Conservation (phyloP, 2,797 vertebrate species). For the Anableps anableps region DNA sequence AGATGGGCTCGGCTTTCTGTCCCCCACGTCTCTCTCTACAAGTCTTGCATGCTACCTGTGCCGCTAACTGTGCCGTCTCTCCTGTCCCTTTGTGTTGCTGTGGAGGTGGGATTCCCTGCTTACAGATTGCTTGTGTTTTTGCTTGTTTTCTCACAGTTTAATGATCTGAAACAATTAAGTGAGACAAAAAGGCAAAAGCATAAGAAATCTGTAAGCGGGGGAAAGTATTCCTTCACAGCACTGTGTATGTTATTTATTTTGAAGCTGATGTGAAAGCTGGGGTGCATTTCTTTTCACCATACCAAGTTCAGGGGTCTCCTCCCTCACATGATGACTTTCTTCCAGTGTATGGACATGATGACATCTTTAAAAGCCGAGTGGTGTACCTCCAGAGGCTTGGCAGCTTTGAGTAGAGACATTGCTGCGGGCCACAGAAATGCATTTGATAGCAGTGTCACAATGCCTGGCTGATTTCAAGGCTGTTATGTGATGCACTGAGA, state of each 20-base stretch:
- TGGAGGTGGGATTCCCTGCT: background rate
- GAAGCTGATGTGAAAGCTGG: constrained; percentile 27
- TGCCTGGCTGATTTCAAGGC: background rate
- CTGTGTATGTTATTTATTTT: background rate
- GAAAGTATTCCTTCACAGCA: background rate
- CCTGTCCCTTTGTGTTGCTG: background rate
- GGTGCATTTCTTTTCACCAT: constrained; percentile 44
- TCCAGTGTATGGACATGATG: background rate
- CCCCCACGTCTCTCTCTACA: constrained; percentile 7
- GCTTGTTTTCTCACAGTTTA: background rate
- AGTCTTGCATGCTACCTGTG: constrained; percentile 16
- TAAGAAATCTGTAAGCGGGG: background rate
- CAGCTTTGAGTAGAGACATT: background rate
- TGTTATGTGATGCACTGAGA: background rate
- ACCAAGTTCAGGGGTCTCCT: background rate
- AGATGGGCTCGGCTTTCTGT: constrained; percentile 17
- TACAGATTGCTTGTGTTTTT: background rate
- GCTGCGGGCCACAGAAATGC: no score
- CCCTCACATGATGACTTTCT: background rate
- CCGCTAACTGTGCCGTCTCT: background rate
- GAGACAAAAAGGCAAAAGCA: background rate
- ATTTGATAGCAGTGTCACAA: background rate
- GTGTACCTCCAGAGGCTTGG: background rate
- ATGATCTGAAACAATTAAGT: background rate
- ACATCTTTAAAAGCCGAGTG: background rate